Base-by-base conservation (phyloP, 2,888 invertebrate genomes). In the Spatulosminthurus flaviceps region DNA sequence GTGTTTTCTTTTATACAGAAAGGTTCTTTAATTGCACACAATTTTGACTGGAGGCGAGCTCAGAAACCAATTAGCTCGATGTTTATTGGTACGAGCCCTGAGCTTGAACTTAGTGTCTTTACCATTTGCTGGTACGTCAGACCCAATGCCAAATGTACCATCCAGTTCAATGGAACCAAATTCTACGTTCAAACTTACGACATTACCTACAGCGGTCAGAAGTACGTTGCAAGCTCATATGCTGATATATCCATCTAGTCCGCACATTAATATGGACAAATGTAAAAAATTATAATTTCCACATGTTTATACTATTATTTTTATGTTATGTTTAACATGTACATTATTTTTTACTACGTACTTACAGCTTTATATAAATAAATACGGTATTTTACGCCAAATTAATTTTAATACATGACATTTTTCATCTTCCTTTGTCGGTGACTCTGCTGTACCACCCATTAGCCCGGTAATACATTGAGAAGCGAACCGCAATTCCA, bases 1-100 rank as follows among this genome's bases (percentile, higher is more conserved):
- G n/a, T 78, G 42, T 26, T 70, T 79, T 80, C 34, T 79, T 13
- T 28, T 24, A 80, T 81, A 11, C 77, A 85, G 84, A 85, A 79
- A 80, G 83, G 83, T 21, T 71, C 79, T 19, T 90, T 94, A n/a
- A 71, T 94, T 43, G 93, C 94, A 87, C 87, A 92, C 43, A 93
- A 93, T 81, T 92, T 93, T 81, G 91, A 89, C 72, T 92, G 93
- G 87, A 90, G 92, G 86, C 91, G 91, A 0, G 88, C 91, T 0
- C 91, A 92, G 81, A 95, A 95, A 86, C 94, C 94, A 0, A 93
- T 93, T 0, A 92, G 92, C 75, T 90, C 91, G 0, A 90, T 95
- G 89, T 94, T 95, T 86, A 89, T 95, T 82, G 95, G 95, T 22
- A 94, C 94, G 0, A 95, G 95, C 74, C 97, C 97, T 0, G 97